These are phyloP conservation scores for Napeogenes inachia DNA, from an alignment of 2,888 invertebrate genomes.

Conservation along the genomic window DNA sequence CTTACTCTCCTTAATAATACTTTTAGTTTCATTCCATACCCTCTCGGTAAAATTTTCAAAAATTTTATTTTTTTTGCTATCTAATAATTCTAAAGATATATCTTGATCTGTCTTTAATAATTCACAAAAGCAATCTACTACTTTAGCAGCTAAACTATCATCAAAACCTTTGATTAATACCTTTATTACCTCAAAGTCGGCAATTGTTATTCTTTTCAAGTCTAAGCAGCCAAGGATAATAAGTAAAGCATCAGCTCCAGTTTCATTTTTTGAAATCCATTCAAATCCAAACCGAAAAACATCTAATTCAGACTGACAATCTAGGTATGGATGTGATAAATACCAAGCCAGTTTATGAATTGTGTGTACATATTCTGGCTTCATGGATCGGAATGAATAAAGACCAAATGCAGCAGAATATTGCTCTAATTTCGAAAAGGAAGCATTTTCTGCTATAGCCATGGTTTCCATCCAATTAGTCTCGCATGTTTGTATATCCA, in stretches of 20 bases:
- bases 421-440: slow-evolving; percentile 47
- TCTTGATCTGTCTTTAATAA: slow-evolving; percentile 34
- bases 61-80: slow-evolving; percentile 36
- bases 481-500: slow-evolving; percentile 47
- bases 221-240: slow-evolving; percentile 60
- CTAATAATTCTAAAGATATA: slow-evolving; percentile 35
- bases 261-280: slow-evolving; percentile 49
- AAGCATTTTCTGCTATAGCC: slow-evolving; percentile 53
- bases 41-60: slow-evolving; percentile 48
- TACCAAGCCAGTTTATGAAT: slow-evolving; percentile 61
- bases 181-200: slow-evolving; percentile 47
- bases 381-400: slow-evolving; percentile 54
- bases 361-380: slow-evolving; percentile 47
- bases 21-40: slow-evolving; percentile 53
- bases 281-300: slow-evolving; percentile 63
- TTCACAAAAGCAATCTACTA: slow-evolving; percentile 49
- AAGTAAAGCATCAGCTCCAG: slow-evolving; percentile 53
- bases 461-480: slow-evolving; percentile 57
- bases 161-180: slow-evolving; percentile 38
- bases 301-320: slow-evolving; percentile 48
- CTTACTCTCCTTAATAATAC: slow-evolving; percentile 45
- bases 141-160: slow-evolving; percentile 49
- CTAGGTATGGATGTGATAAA: slow-evolving; percentile 60
- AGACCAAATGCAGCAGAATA: slow-evolving; percentile 50
- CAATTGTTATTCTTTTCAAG: slow-evolving; percentile 40